phyloP scores from a whole-genome alignment of 1,140 invertebrate genomes.

The Homarus americanus region DNA sequence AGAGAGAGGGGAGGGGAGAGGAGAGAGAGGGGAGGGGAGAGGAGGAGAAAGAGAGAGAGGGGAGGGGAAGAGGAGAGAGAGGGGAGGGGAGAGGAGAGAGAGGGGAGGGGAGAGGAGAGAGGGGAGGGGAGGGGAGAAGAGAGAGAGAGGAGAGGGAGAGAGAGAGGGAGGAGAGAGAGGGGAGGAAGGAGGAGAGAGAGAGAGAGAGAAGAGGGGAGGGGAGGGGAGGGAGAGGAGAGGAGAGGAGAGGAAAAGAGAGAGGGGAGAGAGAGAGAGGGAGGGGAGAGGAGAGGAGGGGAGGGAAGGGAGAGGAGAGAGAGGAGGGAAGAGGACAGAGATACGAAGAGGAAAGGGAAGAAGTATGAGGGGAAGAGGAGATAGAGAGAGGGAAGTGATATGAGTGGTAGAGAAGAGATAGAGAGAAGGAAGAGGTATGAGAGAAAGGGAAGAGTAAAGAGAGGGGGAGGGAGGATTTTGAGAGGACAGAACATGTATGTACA shows the following conservation, averaged over 20 bases:
- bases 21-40: background rate
- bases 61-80: background rate
- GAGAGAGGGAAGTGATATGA: too few species aligned
- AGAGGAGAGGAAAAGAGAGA: background rate
- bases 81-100: background rate
- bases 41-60: background rate
- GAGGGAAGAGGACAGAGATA: background rate
- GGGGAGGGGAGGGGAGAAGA: too few species aligned
- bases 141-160: background rate
- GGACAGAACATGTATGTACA: background rate
- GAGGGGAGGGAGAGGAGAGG: background rate
- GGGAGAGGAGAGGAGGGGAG: background rate
- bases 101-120: background rate
- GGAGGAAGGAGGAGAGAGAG: background rate
- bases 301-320: background rate
- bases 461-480: too few species aligned
- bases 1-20: background rate
- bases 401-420: background rate
- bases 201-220: background rate
- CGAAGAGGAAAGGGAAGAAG: background rate
- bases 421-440: background rate
- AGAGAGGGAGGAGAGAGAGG: background rate
- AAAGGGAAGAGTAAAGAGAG: too few species aligned
- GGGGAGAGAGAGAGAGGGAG: background rate
- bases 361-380: background rate